Percentiles rank a stretch among this genome's conserved stretches.
Evolutionary conservation across 2,888 invertebrate genomes (phyloP).

Genomic region (Boloria euphrosyne): DNA sequence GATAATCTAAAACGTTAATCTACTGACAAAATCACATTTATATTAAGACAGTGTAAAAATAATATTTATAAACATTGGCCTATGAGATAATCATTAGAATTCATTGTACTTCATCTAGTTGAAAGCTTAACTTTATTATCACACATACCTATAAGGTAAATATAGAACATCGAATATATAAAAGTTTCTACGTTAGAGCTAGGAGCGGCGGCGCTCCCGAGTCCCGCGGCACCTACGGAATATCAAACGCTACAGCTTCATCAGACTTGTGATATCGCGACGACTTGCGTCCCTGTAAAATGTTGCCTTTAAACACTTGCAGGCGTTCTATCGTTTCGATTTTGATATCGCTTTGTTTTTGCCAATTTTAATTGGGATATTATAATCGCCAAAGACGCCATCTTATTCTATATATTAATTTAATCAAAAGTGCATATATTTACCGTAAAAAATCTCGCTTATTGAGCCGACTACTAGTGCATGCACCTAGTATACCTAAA

Average conservation of each 20-base stretch:
- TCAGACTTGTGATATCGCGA: constrained; percentile 42
- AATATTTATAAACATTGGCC: constrained; percentile 79
- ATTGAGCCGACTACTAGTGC: constrained; percentile 20
- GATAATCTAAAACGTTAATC: constrained; percentile 61
- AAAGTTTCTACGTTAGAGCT: constrained; percentile 66
- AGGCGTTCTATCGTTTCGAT: constrained; percentile 35
- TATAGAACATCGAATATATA: constrained; percentile 71
- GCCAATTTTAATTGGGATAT: constrained; percentile 13
- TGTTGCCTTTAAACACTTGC: constrained; percentile 31
- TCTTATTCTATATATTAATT: constrained; percentile 20
- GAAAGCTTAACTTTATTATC: constrained; percentile 81
- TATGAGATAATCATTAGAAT: constrained; percentile 70
- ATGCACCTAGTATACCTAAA: constrained; percentile 34
- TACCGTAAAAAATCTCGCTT: constrained; percentile 24
- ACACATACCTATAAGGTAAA: constrained; percentile 77
- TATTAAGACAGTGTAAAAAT: constrained; percentile 80
- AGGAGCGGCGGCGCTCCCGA: constrained; percentile 38
- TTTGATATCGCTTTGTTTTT: constrained; percentile 13
- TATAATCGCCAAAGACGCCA: constrained; percentile 2
- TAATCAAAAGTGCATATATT: constrained; percentile 28
- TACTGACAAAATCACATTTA: constrained; percentile 76
- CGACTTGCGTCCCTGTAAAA: constrained; percentile 42
- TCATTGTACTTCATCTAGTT: constrained; percentile 79
- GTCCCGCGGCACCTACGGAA: background rate
- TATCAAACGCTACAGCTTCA: constrained; percentile 42